Base-by-base conservation (phyloP, 64 coral and sea anemone species). In the Platygyra sinensis region DNA sequence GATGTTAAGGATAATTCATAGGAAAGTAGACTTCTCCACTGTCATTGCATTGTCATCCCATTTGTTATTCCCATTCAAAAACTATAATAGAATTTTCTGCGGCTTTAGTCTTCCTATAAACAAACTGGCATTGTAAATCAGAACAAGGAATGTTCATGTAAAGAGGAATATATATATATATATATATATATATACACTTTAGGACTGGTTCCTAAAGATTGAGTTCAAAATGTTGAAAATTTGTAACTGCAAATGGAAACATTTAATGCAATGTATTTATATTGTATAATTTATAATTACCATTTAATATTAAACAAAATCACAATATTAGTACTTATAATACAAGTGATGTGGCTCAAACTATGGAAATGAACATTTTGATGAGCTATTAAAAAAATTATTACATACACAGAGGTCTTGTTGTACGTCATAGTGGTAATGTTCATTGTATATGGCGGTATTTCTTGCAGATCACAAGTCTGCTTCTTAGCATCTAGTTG, bases 231-330 rank as follows among this genome's bases (percentile, higher is more conserved):
- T 39, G 18, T 17, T 83, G 62, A 67, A 83, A 65, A 38, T 79
- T 55, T 79, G 51, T 79, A 79, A 57, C 30, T 54, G 30, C 22
- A 25, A 55, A 57, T 24, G 14, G 13, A 14, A 52, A 72, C 38
- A 71, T 85, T 85, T 22, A 50, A 71, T 64, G 38, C 42, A 85
- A 51, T 85, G 81, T 85, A 85, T 85, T 71, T 85, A 85, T 85
- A 85, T 29, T 69, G n/a, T 85, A 67, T 85, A 85, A 85, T 85
- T 85, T 67, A 67, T 67, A 49, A 72, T n/a, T 49, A 28, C 24
- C 36, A n/a, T 65, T 67, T 12, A 42, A 46, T 15, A 77, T 49
- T 77, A 20, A 49, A 77, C 36, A 24, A 77, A 77, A 50, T 25
- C 81, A 85, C 61, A 67, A 50, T 84, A 69, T 71, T 72, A 71